Evolutionary conservation across 2,888 invertebrate species (phyloP), one percentile per base, ranked within the genome.

Genomic region (Stenichneumon culpator): DNA sequence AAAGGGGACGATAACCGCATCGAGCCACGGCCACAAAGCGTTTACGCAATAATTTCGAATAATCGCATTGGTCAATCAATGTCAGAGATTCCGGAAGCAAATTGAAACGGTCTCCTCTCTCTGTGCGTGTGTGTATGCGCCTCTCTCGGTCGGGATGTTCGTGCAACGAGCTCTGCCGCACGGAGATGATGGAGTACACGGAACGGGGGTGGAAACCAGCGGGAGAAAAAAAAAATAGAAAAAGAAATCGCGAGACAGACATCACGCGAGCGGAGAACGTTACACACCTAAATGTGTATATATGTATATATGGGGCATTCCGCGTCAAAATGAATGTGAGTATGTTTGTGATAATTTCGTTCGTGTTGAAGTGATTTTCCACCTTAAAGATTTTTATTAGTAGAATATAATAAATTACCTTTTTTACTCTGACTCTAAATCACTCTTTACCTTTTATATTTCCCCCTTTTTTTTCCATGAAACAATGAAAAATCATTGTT

Each of bases 61-160:
- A 85, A 85, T 85, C 75, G 72, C 82, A 82, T 85, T 85, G 82
- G 82, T 85, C 85, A 82, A 85, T 85, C 82, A 85, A 85, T 82
- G 85, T 85, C 85, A 75, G 82, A 72, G 82, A 82, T 85, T 75
- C 72, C 70, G 72, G 67, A 85, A 82, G 75, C 75, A 82, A 82
- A 85, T 85, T 79, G 81, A 83, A 79, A 77, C 79, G 47, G 63
- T 60, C 50, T 74, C 44, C 68, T 39, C 70, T 19, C 16, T 7
- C 39, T 54, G 67, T 47, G 52, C 54, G 11, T 39, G 16, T 32
- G n/a, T 70, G 73, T 63, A 47, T 63, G 39, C 11, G 3, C 39
- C 19, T 22, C 52, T 7, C 6, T n/a, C 28, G 32, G 19, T 68
- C n/a, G 75, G 28, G 57, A 79, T n/a, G 77, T 75, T 72, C 75